Base-by-base conservation (phyloP, 1,140 invertebrate genomes). In the Aphis craccivora region DNA sequence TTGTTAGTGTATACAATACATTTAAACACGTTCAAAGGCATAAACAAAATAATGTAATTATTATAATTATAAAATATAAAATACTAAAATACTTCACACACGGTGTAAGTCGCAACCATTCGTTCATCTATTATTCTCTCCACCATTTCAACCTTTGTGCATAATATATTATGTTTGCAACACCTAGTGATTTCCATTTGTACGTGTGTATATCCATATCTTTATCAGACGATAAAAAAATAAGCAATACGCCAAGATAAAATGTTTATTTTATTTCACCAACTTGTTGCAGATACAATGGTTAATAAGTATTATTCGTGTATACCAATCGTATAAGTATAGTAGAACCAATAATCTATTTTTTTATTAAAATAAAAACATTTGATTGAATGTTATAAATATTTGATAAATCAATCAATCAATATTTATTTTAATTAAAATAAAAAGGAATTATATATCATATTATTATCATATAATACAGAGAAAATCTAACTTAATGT, bases 231-330 rank as follows among this genome's bases (percentile, higher is more conserved):
- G 30, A 76, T 18, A 76, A 76, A 60, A 60, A 30, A 60, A 60
- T 67, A 76, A 35, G 1, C 14, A n/a, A n/a, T 76, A 18, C 18
- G 18, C 14, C 14, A 18, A 76, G 9, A 35, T 76, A n/a, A 76
- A 76, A 76, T 76, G 14, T 76, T 76, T 76, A 76, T n/a, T 76
- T 76, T 76, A 76, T 76, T 76, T n/a, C n/a, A 35, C 60, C n/a
- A n/a, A 76, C 14, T n/a, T 76, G n/a, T 76, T n/a, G n/a, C 30
- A 14, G 60, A 4, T n/a, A 76, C 60, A n/a, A 18, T n/a, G 14
- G n/a, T 18, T 76, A 67, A 11, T 67, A 67, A 60, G n/a, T n/a
- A 14, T n/a, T 14, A 67, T n/a, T n/a, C 25, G 30, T 67, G n/a
- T 67, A 67, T 30, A 3, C 9, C 55, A 60, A 30, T 60, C 11